Evolutionary conservation across 1,140 invertebrate genomes (phyloP), one percentile per base, ranked within the genome.

Genomic region (Zaprionus gabonicus): DNA sequence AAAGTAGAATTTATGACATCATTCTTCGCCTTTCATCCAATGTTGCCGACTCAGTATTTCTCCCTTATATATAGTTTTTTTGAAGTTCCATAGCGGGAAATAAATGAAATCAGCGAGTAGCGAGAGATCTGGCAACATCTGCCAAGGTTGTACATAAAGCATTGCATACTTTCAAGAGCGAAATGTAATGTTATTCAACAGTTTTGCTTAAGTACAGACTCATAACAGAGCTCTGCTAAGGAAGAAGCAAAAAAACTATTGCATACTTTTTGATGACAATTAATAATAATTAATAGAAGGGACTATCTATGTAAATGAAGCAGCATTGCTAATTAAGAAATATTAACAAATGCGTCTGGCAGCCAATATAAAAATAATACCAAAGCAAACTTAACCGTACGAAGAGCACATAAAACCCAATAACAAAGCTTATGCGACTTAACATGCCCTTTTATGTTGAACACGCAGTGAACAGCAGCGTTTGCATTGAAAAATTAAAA

Each of bases 241-340:
- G 15, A 12, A 36, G 10, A 13, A 27, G 9, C 13, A 20, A 62
- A 51, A 31, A 67, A 36, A 62, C 34, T 3, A 62, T 70, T 63
- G 77, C 62, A 57, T 53, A 72, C 74, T 85, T 64, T 74, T 41
- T 9, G 5, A 73, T 56, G 17, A 25, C 9, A 9, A 3, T 6
- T 51, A 9, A 3, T 6, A 58, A 25, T 46, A 60, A 71, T 23
- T 23, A 23, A 3, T 9, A 49, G 1, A 6, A 28, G 28, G 28
- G 15, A 5, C 4, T 20, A 0, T 20, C 7, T 17, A 9, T 27
- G 15, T 7, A n/a, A n/a, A 6, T 44, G 5, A n/a, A 44, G 7
- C 6, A n/a, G 1, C 13, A 1, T 23, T 1, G 1, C 2, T n/a
- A n/a, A 23, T 23, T 23, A 23, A 1, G 23, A 23, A 23, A 23